Base-by-base conservation (phyloP, 92 coral and sea anemone genomes). In the Montipora capitata region DNA sequence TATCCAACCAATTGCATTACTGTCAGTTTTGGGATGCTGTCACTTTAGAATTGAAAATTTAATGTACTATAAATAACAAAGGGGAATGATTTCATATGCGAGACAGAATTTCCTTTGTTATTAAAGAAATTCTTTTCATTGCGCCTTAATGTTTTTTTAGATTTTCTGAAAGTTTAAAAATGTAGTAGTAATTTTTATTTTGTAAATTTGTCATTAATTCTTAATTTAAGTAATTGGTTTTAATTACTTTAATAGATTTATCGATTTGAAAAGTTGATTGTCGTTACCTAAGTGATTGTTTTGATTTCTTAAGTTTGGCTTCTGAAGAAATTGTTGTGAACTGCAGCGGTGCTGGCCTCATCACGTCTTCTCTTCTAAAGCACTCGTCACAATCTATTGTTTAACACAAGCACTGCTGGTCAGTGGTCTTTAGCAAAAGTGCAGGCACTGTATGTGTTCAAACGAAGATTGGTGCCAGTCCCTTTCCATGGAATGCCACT, bases 381-480 rank as follows among this genome's bases (percentile, higher is more conserved):
- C 64, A 76, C 20, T 38, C 44, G 58, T 40, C 12, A 18, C 61
- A 68, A 57, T 7, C 11, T 12, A 56, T 59, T 12, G 35, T 10
- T 48, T 61, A 52, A 68, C 87, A 11, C 54, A 45, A 27, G 54
- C 87, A 81, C 80, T 83, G 72, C 87, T 20, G 79, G 87, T 72
- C 80, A 83, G 87, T n/a, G 87, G 48, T 13, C 41, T 44, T 8
- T 8, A 18, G 43, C 49, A 39, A 58, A 72, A 73, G 87, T 17
- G 87, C 87, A 72, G 87, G 87, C 80, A 40, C 87, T 59, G 43
- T 49, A 40, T 35, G 8, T 14, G 72, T 62, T 59, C 72, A 17
- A 12, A 52, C 72, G 44, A 1, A 16, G 77, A 68, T 45, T 81
- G 77, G 68, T 54, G 42, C 15, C 72, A 40, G 18, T 3, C 35